Base-by-base conservation (phyloP, 2,113 vertebrate genomes). In the Centropus unirufus region DNA sequence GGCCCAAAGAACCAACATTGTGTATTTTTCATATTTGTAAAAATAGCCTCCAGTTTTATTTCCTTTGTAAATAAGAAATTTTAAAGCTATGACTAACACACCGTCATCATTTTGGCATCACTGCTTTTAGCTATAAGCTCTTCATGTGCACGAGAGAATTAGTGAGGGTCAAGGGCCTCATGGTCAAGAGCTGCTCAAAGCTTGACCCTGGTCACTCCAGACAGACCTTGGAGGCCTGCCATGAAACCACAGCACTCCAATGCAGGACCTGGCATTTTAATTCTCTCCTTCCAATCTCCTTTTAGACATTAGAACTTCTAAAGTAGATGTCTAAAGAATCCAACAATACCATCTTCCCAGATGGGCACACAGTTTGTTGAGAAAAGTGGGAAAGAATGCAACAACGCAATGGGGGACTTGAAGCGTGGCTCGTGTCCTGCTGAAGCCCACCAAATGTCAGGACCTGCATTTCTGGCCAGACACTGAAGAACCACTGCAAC, bases 141-240 rank as follows among this genome's bases (percentile, higher is more conserved):
- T 68, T 66, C 8, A 0, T 2, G 10, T 12, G 20, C 44, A 29
- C 6, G 3, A 30, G 77, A 72, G 21, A 22, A 36, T 15, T 13
- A 42, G 44, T 1, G 8, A 57, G n/a, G 12, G 24, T 54, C 20
- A 54, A 1, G 0, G 52, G 24, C 27, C 74, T 55, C 1, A 0
- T 8, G 42, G 21, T 46, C 44, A 34, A 39, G 67, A 88, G 40
- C 18, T 6, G 5, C 23, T 32, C 44, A 42, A 86, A 75, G 22
- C 8, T 8, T 80, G 32, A 47, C 73, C 24, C 5, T 1, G 2
- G 20, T 66, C 16, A 7, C 42, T 72, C 74, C 61, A 57, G 11
- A 32, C 13, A 92, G 34, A 54, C 26, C 39, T 73, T 32, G 54
- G 40, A 83, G 70, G 83, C 40, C 23, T 80, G 51, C 80, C 80